phyloP scores from a whole-genome alignment of 35 echinoderm and acorn worm genomes.

The Lytechinus variegatus region DNA sequence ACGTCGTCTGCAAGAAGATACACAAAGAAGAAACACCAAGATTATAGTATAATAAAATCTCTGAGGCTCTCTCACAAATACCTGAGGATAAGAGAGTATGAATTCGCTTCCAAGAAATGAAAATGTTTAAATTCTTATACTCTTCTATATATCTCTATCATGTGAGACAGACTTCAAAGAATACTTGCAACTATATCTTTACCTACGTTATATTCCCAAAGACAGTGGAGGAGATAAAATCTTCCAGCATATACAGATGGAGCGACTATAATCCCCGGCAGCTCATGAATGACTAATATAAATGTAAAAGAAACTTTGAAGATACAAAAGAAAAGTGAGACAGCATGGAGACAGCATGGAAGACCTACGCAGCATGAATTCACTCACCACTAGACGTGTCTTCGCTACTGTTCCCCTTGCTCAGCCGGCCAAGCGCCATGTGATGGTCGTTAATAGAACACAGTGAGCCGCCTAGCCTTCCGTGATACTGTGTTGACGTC shows the following conservation, averaged over 20 bases:
- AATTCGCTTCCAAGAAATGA: no score
- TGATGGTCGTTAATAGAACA: constrained; percentile 31
- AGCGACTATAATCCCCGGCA: not conserved
- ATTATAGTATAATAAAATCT: not conserved
- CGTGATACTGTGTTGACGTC: constrained; percentile 52
- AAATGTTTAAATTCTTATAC: no score
- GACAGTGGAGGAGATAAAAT: not conserved
- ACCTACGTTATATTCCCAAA: no score
- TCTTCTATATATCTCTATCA: no score
- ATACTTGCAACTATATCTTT: no score
- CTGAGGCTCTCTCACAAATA: no score
- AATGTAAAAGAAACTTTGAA: not conserved
- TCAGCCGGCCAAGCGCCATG: constrained; percentile 27
- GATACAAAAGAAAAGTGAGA: not conserved
- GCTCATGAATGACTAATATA: not conserved
- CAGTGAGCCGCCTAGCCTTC: constrained; percentile 30
- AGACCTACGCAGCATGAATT: not conserved
- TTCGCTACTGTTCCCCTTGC: constrained; percentile 47
- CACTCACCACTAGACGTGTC: constrained; percentile 48
- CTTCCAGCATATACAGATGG: not conserved
- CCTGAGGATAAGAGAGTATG: no score
- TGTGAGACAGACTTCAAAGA: no score
- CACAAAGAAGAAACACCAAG: not conserved
- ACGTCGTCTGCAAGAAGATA: constrained; percentile 72
- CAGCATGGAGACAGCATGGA: no score